A percentile compares a stretch with the other conserved stretches of the same genome.
Conservation (phyloP, 2,888 invertebrate species). For the Melolontha melolontha region DNA sequence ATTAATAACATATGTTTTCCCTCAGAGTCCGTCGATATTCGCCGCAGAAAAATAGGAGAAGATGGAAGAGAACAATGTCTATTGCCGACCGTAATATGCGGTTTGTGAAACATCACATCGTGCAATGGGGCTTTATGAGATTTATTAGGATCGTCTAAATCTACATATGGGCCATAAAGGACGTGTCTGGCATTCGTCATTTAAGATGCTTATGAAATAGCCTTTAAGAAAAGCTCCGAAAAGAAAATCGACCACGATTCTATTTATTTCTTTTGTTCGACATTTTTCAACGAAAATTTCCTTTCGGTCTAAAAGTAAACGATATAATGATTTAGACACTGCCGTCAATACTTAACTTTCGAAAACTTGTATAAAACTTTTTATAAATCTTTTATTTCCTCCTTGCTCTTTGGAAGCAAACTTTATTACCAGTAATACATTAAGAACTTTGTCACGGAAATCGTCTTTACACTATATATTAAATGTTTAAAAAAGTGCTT, state of each 20-base stretch:
- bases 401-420: too few species aligned
- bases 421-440: too few species aligned
- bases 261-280: slow-evolving; percentile 22
- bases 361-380: slow-evolving; percentile 21
- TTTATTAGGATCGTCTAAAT: slow-evolving; percentile 43
- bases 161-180: slow-evolving; percentile 43
- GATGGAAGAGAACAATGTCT: slow-evolving; percentile 26
- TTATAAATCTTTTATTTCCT: not conserved
- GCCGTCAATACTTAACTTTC: slow-evolving; percentile 21
- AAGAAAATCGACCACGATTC: slow-evolving; percentile 12
- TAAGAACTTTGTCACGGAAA: too few species aligned
- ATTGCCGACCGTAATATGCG: slow-evolving; percentile 41
- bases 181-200: slow-evolving; percentile 43
- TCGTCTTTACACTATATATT: too few species aligned
- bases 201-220: slow-evolving; percentile 35
- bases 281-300: slow-evolving; percentile 28
- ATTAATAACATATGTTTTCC: slow-evolving; percentile 22
- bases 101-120: slow-evolving; percentile 44
- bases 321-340: slow-evolving; percentile 41
- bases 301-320: slow-evolving; percentile 22
- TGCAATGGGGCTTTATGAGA: slow-evolving; percentile 45
- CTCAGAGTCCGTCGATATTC: not conserved
- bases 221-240: slow-evolving; percentile 21
- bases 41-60: slow-evolving; percentile 17
- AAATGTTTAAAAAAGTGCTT: too few species aligned